phyloP scores from a whole-genome alignment of 2,888 invertebrate species.

The Hirtodrosophila confusa region DNA sequence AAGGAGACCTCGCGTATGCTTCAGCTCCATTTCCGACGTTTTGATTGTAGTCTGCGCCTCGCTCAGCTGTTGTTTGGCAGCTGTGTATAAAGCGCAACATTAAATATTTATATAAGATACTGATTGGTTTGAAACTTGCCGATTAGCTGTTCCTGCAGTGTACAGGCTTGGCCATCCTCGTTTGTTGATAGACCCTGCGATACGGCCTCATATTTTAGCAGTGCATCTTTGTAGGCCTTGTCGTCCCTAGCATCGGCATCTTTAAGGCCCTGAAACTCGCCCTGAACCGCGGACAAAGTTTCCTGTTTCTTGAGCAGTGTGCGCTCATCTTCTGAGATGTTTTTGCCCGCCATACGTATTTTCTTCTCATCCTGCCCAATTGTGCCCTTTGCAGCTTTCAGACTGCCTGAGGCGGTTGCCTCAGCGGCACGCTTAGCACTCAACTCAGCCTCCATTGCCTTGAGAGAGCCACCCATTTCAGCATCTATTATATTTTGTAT shows the following conservation, averaged over 20 bases:
- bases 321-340: conserved; percentile 88
- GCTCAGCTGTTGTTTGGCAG: conserved; percentile 90
- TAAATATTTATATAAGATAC: neutral
- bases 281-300: conserved; percentile 86
- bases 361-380: conserved; percentile 89
- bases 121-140: conserved; percentile 84
- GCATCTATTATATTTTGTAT: conserved; percentile 88
- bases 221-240: conserved; percentile 89
- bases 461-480: conserved; percentile 88
- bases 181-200: conserved; percentile 92
- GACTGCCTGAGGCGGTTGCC: conserved; percentile 87
- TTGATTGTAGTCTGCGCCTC: conserved; percentile 92
- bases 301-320: conserved; percentile 87
- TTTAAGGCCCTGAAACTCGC: conserved; percentile 88
- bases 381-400: conserved; percentile 88
- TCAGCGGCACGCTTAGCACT: conserved; percentile 88
- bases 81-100: conserved; percentile 82
- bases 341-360: conserved; percentile 88
- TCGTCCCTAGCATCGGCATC: conserved; percentile 88
- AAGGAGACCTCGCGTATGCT: conserved; percentile 87
- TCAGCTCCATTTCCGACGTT: conserved; percentile 90
- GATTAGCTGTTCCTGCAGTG: conserved; percentile 95
- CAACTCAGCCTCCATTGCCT: conserved; percentile 87
- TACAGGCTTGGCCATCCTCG: conserved; percentile 91
- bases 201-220: conserved; percentile 92